Base-by-base conservation (phyloP, 2,888 invertebrate species). In the Polymixis lichenea region DNA sequence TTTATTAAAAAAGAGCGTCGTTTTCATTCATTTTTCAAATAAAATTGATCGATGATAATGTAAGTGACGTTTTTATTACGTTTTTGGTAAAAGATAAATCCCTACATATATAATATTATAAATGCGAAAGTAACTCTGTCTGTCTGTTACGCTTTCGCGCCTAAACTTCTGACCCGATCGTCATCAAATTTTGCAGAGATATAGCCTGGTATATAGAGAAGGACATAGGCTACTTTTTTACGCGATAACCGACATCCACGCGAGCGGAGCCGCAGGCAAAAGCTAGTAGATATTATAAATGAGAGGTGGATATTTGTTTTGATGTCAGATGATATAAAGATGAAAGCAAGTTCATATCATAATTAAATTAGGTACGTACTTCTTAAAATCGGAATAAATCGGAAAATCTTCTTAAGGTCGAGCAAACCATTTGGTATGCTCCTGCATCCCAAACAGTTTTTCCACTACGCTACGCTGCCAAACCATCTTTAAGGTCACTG, bases 31-130 rank as follows among this genome's bases (percentile, higher is more conserved):
- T 56, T 69, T 71, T 5, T 49, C 46, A 71, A 53, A 65, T 28
- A 28, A 66, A 28, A 49, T 64, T 80, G 80, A 78, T 80, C 77
- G 78, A 80, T 78, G 64, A n/a, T 53, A 71, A 62, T 77, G 51
- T 49, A 60, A 51, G 62, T 55, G 83, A 83, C 64, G 19, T 13
- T 46, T 77, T 60, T 83, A 80, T 83, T 83, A 55, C 15, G 11
- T 77, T 64, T 60, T 60, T 55, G 62, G 32, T 67, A 9, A 56
- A 53, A 62, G 15, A 62, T 55, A 38, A 11, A 17, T 65, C 32
- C 32, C 32, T 32, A 32, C 32, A 3, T 32, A 32, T 4, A 3
- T 32, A 32, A 32, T 32, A 32, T 32, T 32, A 32, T 4, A 32
- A 32, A 32, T 32, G 32, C 32, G 32, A 32, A 3, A 32, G 2